phyloP scores from a whole-genome alignment of 2,888 invertebrate species.

The Merodon equestris region DNA sequence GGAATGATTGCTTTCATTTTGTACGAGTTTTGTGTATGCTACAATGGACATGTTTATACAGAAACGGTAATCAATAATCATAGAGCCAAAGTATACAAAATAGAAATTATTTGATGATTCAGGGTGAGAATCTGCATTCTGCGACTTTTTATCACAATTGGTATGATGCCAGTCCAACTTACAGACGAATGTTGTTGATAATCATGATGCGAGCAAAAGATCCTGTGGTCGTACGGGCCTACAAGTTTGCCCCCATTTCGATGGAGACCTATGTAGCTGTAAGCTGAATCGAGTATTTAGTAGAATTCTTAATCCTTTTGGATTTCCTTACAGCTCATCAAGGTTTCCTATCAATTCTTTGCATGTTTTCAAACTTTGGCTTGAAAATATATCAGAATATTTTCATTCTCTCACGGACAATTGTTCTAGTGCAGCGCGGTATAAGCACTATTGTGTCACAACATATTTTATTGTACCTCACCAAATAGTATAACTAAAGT shows the following conservation, averaged over 20 bases:
- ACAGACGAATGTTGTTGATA: slow-evolving; percentile 73
- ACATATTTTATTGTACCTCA: too few species aligned
- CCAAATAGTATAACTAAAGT: too few species aligned
- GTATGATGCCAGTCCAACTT: slow-evolving; percentile 74
- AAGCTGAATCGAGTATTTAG: slow-evolving; percentile 24
- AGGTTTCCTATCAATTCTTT: slow-evolving; percentile 70
- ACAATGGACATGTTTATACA: slow-evolving; percentile 72
- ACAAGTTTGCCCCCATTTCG: slow-evolving; percentile 73
- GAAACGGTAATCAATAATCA: slow-evolving; percentile 70
- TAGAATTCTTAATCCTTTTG: neutral
- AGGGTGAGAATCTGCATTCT: slow-evolving; percentile 72
- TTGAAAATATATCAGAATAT: too few species aligned
- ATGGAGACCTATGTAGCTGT: slow-evolving; percentile 75
- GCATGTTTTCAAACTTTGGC: slow-evolving; percentile 72
- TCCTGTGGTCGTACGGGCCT: slow-evolving; percentile 70
- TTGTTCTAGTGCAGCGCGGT: too few species aligned
- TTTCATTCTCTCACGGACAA: too few species aligned
- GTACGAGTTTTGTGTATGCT: slow-evolving; percentile 73
- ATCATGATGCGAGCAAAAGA: slow-evolving; percentile 73
- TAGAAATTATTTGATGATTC: neutral
- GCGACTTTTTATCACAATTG: slow-evolving; percentile 75
- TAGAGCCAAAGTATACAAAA: neutral
- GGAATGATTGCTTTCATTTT: slow-evolving; percentile 72
- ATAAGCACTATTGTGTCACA: too few species aligned
- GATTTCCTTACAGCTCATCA: slow-evolving; percentile 37